Conservation (phyloP, 2,113 vertebrate species). For the Actinemys pallida region DNA sequence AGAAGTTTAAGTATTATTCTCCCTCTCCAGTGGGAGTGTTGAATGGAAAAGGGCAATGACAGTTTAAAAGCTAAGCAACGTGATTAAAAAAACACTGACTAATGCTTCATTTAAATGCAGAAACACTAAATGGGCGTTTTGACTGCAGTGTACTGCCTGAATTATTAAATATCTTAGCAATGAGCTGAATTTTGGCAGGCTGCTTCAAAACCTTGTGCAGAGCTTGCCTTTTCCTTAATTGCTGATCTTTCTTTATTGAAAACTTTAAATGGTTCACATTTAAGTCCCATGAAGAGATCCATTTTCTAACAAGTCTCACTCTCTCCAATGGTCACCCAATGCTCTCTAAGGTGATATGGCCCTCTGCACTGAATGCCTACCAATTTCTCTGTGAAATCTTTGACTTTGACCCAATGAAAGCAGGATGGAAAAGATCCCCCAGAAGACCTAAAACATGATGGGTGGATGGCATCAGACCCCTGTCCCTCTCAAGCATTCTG, state of each 20-base stretch:
- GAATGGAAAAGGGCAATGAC: conserved; percentile 3
- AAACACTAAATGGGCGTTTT: conserved; percentile 54
- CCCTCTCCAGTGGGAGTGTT: neutral
- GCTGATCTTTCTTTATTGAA: conserved; percentile 32
- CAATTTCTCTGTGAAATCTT: neutral
- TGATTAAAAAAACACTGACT: conserved; percentile 52
- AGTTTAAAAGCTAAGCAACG: conserved; percentile 8
- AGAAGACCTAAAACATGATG: neutral
- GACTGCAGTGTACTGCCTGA: conserved; percentile 38
- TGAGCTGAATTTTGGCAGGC: conserved; percentile 53
- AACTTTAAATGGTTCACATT: neutral
- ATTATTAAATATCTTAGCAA: conserved; percentile 70
- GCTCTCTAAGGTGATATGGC: neutral
- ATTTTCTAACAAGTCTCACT: neutral
- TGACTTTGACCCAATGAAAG: neutral
- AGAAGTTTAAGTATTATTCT: neutral
- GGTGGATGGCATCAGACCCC: neutral
- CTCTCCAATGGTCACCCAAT: neutral
- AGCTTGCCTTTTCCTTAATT: conserved; percentile 57
- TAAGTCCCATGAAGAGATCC: neutral
- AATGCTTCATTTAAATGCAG: conserved; percentile 41
- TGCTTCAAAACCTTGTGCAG: conserved; percentile 34
- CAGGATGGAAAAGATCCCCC: neutral
- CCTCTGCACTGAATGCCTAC: neutral
- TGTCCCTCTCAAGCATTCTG: neutral